These are phyloP conservation scores for Frankliniella fusca DNA, from an alignment of 2,888 invertebrate genomes.

Conservation along the genomic window DNA sequence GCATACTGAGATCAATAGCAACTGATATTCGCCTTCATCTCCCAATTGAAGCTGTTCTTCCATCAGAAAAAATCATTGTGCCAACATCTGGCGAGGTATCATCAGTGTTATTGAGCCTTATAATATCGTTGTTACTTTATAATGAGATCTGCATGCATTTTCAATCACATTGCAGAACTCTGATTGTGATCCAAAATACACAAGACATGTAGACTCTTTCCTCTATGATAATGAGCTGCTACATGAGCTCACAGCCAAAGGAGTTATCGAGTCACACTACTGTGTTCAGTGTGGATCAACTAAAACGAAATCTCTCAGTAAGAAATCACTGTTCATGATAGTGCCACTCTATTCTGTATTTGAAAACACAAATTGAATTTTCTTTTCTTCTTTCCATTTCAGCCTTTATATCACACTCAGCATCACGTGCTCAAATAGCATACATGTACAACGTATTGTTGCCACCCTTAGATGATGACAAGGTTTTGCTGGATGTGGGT, in stretches of 20 bases:
- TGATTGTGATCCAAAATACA: conserved; percentile 37
- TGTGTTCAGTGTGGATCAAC: conserved; percentile 50
- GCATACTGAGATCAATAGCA: conserved; percentile 35
- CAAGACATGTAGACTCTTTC: conserved; percentile 51
- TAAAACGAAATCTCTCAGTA: conserved; percentile 48
- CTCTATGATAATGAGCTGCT: conserved; percentile 51
- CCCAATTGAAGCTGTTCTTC: conserved; percentile 35
- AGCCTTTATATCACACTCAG: conserved; percentile 50
- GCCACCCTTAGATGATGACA: conserved; percentile 46
- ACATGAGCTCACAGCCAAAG: conserved; percentile 48
- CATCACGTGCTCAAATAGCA: conserved; percentile 46
- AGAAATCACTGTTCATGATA: conserved; percentile 35
- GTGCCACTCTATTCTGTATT: background rate
- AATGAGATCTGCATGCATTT: too few relatives aligned
- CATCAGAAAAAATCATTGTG: conserved; percentile 34
- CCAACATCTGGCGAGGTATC: too few relatives aligned
- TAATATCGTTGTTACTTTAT: too few relatives aligned
- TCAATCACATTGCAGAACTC: conserved; percentile 32
- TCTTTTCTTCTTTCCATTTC: conserved; percentile 36
- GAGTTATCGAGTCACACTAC: conserved; percentile 48
- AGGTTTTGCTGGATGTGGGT: conserved; percentile 49
- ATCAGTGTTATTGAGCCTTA: too few relatives aligned
- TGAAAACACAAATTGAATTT: background rate
- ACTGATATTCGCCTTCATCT: conserved; percentile 34
- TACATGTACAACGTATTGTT: conserved; percentile 49